Evolutionary conservation across 2,888 invertebrate species (phyloP), one percentile per base, ranked within the genome.

Genomic region (Cantharis rustica): DNA sequence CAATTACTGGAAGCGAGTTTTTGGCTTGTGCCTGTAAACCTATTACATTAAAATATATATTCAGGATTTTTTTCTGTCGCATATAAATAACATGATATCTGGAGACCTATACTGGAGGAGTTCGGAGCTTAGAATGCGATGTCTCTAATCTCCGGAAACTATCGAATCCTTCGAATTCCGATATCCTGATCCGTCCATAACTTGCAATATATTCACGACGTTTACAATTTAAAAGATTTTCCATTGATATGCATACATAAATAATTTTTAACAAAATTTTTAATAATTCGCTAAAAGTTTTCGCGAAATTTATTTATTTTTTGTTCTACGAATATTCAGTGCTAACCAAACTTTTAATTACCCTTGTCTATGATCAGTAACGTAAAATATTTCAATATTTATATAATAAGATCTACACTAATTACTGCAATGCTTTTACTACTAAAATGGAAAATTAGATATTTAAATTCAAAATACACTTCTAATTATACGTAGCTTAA

Each of bases 101-200:
- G 69, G 62, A 79, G 77, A 75, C 78, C 78, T 78, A 78, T 76
- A 79, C 74, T 77, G 69, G 71, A 74, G 78, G 74, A 72, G 75
- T 78, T 78, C 71, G 79, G 69, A 71, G 80, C 80, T 80, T 80
- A 79, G 80, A 79, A 79, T 77, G 73, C 79, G 79, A 77, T 79
- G 79, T 77, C 77, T 78, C 80, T 80, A 80, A 80, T 80, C 80
- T 80, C 76, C 79, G 80, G 80, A 80, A 80, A 79, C 78, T 78
- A 80, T 79, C 80, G 78, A 76, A 80, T 78, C 79, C 78, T 77
- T 77, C 79, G 79, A 80, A 80, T 80, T 80, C 78, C 79, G 79
- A 79, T 79, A 79, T 80, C 77, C 75, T 79, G 79, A 79, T 79
- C 77, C 75, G 72, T 75, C 78, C 27, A 75, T 72, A 78, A 78